Evolutionary conservation across 1,140 invertebrate genomes (phyloP).

Genomic region (Condylostylus longicornis): DNA sequence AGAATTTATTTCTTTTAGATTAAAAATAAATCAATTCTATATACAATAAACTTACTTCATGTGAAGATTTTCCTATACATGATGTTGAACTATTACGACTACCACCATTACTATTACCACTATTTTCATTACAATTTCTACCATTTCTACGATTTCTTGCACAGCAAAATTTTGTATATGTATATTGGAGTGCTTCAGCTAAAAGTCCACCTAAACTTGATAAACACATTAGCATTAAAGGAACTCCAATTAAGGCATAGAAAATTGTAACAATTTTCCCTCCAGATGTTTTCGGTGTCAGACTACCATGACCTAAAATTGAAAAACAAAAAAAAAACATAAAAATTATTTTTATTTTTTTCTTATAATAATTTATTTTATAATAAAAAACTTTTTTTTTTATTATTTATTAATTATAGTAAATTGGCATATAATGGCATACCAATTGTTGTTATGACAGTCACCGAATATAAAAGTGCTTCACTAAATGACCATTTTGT

Average conservation of each 20-base stretch:
- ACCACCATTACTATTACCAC: background rate
- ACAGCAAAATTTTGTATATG: conserved; percentile 52
- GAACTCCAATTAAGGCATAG: conserved; percentile 72
- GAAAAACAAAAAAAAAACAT: background rate
- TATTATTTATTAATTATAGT: background rate
- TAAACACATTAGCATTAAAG: conserved; percentile 71
- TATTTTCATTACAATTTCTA: background rate
- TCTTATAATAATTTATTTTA: background rate
- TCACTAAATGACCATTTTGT: conserved; percentile 60
- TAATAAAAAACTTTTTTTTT: background rate
- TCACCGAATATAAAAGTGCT: conserved; percentile 64
- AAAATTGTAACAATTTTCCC: conserved; percentile 75
- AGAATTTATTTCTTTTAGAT: no score
- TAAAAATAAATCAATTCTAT: no score
- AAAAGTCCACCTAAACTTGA: conserved; percentile 71
- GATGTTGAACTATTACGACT: no score
- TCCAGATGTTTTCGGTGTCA: conserved; percentile 55
- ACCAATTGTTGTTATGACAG: conserved; percentile 76
- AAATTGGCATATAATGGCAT: no score
- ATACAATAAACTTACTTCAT: conserved; percentile 1
- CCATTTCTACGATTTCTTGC: conserved; percentile 5
- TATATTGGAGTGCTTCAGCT: conserved; percentile 53
- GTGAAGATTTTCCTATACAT: background rate
- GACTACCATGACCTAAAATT: conserved; percentile 58
- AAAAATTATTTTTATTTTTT: background rate